Evolutionary conservation across 92 coral and sea anemone genomes (phyloP).

Genomic region (Zoanthus sociatus): DNA sequence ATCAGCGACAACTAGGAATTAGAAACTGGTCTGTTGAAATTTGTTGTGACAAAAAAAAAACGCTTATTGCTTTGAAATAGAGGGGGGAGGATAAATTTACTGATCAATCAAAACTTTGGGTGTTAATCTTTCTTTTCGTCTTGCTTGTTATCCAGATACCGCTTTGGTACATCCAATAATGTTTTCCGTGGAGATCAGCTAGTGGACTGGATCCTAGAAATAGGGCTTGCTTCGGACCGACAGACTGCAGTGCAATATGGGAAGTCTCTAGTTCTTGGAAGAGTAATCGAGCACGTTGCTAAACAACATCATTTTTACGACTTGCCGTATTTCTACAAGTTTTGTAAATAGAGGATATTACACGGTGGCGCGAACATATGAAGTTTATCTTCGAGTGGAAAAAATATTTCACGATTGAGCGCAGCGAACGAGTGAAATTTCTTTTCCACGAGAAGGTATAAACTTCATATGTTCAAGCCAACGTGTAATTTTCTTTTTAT

Average conservation of each 20-base stretch:
- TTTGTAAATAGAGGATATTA: neutral
- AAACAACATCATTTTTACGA: conserved; percentile 87
- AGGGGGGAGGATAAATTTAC: neutral
- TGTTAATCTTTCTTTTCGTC: neutral
- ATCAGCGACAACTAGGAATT: too few relatives aligned
- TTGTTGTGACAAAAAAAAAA: too few relatives aligned
- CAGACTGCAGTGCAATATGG: conserved; percentile 90
- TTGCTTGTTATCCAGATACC: conserved; percentile 52
- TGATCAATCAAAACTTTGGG: neutral
- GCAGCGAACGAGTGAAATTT: too few relatives aligned
- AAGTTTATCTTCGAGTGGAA: too few relatives aligned
- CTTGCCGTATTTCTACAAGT: conserved; percentile 81
- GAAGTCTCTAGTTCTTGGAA: conserved; percentile 81
- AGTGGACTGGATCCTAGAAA: conserved; percentile 88
- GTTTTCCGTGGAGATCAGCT: conserved; percentile 84
- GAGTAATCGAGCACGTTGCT: conserved; percentile 84
- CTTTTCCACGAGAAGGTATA: too few relatives aligned
- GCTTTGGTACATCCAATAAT: conserved; percentile 64
- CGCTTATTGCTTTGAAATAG: too few relatives aligned
- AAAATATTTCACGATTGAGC: too few relatives aligned
- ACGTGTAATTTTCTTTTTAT: too few relatives aligned
- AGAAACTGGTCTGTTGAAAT: too few relatives aligned
- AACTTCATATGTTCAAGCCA: too few relatives aligned
- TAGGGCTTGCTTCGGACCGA: conserved; percentile 91
- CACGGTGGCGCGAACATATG: too few relatives aligned